Evolutionary conservation across 2,888 invertebrate species (phyloP).

Genomic region (Philereme transversata): DNA sequence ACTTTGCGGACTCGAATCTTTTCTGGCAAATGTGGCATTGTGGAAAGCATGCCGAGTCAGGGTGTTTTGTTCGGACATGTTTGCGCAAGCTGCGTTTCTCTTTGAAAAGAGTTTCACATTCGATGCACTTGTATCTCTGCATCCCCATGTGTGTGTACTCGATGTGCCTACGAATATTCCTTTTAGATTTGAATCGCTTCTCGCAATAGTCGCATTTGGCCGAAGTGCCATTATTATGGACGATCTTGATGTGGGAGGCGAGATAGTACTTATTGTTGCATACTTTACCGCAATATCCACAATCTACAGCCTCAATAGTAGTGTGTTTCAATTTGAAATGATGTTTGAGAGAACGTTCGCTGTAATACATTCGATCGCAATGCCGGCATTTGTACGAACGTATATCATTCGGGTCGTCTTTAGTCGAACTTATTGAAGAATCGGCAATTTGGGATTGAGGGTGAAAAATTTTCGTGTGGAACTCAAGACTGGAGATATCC

Average conservation of each 20-base stretch:
- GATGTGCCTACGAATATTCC: constrained; percentile 68
- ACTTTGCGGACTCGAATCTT: constrained; percentile 71
- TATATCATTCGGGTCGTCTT: constrained; percentile 45
- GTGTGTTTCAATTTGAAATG: constrained; percentile 70
- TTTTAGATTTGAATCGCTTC: constrained; percentile 68
- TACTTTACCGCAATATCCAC: constrained; percentile 61
- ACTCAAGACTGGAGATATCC: constrained; percentile 64
- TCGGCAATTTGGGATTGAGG: constrained; percentile 66
- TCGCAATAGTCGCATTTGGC: constrained; percentile 71
- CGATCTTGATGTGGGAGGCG: constrained; percentile 68
- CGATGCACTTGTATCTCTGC: constrained; percentile 69
- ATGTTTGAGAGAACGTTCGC: constrained; percentile 67
- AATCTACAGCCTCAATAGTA: constrained; percentile 58
- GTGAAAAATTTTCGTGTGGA: constrained; percentile 68
- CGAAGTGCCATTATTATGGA: constrained; percentile 59
- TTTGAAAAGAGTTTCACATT: constrained; percentile 71
- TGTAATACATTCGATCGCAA: constrained; percentile 64
- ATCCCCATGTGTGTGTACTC: constrained; percentile 70
- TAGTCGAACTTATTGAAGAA: constrained; percentile 57
- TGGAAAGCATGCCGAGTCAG: constrained; percentile 62
- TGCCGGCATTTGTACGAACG: constrained; percentile 57
- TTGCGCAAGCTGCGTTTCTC: constrained; percentile 70
- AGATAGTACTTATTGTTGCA: constrained; percentile 71
- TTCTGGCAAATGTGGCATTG: constrained; percentile 72
- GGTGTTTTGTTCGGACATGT: constrained; percentile 68